A percentile compares a stretch with the other conserved stretches of the same genome.
Evolutionary conservation across 2,888 invertebrate genomes (phyloP).

Genomic region (Apeira syringaria): DNA sequence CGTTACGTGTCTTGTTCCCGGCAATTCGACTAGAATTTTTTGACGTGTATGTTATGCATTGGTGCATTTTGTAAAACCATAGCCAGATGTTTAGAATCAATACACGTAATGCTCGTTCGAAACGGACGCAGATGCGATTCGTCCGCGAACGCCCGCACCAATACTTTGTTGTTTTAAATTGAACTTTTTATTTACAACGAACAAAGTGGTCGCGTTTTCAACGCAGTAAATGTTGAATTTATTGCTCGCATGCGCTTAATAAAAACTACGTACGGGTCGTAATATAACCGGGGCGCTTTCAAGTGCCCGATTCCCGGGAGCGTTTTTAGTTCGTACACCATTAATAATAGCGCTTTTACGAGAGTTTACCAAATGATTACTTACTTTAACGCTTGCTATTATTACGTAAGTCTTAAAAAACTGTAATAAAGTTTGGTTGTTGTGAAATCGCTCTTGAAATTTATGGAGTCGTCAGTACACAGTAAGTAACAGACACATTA

Average conservation of each 20-base stretch:
- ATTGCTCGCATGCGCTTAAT: slow-evolving; percentile 62
- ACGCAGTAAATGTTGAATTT: slow-evolving; percentile 66
- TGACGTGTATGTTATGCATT: slow-evolving; percentile 34
- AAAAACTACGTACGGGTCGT: slow-evolving; percentile 56
- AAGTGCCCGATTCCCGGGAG: slow-evolving; percentile 41
- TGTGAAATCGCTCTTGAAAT: slow-evolving; percentile 16
- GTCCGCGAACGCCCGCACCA: slow-evolving; percentile 46
- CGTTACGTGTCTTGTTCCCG: slow-evolving; percentile 37
- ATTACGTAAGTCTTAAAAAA: slow-evolving; percentile 32
- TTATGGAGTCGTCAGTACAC: slow-evolving; percentile 7
- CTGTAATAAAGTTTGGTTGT: slow-evolving; percentile 22
- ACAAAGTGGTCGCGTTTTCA: slow-evolving; percentile 65
- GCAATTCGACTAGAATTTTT: slow-evolving; percentile 40
- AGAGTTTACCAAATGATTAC: slow-evolving; percentile 39
- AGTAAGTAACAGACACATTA: too few species aligned
- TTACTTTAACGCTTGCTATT: slow-evolving; percentile 39
- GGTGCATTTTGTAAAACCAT: slow-evolving; percentile 42
- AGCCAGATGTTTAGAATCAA: slow-evolving; percentile 61
- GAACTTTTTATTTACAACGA: slow-evolving; percentile 69
- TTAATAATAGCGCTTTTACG: slow-evolving; percentile 45
- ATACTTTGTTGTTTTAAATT: slow-evolving; percentile 63
- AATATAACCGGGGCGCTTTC: slow-evolving; percentile 43
- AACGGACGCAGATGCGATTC: slow-evolving; percentile 64
- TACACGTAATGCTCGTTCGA: slow-evolving; percentile 46
- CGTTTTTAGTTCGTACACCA: slow-evolving; percentile 41